These are phyloP conservation scores for Silurus aristotelis DNA, from an alignment of 2,797 vertebrate species.

Conservation along the genomic window DNA sequence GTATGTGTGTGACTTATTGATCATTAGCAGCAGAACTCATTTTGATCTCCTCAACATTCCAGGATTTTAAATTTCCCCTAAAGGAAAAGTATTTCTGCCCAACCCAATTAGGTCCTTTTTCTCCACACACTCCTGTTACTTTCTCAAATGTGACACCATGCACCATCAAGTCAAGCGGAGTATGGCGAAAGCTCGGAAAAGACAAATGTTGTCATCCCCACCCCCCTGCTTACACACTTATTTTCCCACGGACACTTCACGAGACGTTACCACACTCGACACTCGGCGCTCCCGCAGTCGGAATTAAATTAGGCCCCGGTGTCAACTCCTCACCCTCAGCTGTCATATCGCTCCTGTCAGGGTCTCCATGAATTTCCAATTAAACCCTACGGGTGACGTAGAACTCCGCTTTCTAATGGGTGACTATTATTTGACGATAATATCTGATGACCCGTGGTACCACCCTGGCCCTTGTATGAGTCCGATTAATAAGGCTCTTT, in stretches of 20 bases:
- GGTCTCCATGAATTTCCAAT: slow-evolving; percentile 35
- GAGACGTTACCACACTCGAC: not conserved
- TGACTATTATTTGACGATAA: slow-evolving; percentile 27
- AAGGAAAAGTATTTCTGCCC: not conserved
- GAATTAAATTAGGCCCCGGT: slow-evolving; percentile 36
- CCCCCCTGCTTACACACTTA: not conserved
- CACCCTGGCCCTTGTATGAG: slow-evolving; percentile 11
- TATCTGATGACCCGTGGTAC: slow-evolving; percentile 23
- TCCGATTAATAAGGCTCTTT: slow-evolving; percentile 19
- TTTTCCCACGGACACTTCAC: slow-evolving; percentile 15
- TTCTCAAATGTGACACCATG: slow-evolving; percentile 10
- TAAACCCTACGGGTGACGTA: slow-evolving; percentile 18
- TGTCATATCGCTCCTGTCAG: slow-evolving; percentile 15
- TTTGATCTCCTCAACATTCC: too few relatives aligned
- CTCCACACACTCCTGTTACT: not conserved
- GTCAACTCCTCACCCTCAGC: slow-evolving; percentile 35
- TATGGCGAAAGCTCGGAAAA: not conserved
- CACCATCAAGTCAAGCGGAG: not conserved
- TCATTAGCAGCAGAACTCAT: too few relatives aligned
- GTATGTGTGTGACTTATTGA: too few relatives aligned
- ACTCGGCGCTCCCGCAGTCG: not conserved
- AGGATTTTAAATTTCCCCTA: not conserved
- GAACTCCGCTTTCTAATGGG: slow-evolving; percentile 17
- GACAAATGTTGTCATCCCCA: slow-evolving; percentile 7
- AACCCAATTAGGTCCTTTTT: not conserved